Percentiles rank a stretch among this genome's conserved stretches.
These are phyloP conservation scores for Sylvilagus bachmani DNA, from an alignment of 2,113 vertebrate species.

Conservation along the genomic window DNA sequence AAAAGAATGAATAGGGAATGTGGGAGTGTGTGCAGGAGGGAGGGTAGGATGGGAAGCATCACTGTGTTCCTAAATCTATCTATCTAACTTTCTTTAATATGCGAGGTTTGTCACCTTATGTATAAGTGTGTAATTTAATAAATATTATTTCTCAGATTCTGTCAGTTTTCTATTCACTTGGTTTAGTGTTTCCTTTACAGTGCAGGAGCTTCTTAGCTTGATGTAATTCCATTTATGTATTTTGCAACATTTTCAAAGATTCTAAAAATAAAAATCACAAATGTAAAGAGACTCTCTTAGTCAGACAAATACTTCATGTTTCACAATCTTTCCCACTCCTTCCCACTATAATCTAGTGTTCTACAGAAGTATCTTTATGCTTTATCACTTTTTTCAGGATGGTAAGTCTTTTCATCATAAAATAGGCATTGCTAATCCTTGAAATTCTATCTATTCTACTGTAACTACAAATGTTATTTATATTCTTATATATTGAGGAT, in stretches of 20 bases:
- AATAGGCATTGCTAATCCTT: constrained; percentile 66
- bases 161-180: no score
- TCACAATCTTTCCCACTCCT: not conserved
- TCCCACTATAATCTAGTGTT: not conserved
- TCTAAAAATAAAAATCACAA: constrained; percentile 53
- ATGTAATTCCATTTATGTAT: not conserved
- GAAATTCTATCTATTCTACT: constrained; percentile 67
- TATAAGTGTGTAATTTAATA: no score
- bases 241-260: constrained; percentile 35
- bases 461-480: constrained; percentile 69
- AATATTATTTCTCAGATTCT: no score
- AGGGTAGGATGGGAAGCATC: no score
- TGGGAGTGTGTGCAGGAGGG: no score
- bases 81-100: no score
- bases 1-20: no score
- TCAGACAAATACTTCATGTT: constrained; percentile 37
- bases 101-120: no score
- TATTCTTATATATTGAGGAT: constrained; percentile 66
- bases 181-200: no score
- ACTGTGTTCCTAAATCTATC: no score
- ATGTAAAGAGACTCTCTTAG: constrained; percentile 3
- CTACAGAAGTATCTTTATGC: constrained; percentile 43
- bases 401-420: constrained; percentile 57
- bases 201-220: no score
- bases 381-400: not conserved